Evolutionary conservation across 2,113 vertebrate species (phyloP).

Genomic region (Mormyrus iriodes): DNA sequence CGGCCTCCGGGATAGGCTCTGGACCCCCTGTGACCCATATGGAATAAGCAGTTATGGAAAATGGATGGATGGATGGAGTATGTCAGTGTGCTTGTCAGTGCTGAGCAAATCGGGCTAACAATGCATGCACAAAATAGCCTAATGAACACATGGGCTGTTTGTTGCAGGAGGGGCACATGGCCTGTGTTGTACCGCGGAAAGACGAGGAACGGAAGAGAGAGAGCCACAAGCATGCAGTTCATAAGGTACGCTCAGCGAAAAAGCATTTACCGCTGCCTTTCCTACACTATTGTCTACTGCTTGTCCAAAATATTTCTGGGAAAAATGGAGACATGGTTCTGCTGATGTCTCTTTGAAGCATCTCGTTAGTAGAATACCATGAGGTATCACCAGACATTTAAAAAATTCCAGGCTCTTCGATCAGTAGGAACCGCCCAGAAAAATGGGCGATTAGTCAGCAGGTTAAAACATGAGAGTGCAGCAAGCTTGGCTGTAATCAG

Average conservation of each 20-base stretch:
- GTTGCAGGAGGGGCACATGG: conserved; percentile 87
- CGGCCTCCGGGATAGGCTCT: too few species aligned
- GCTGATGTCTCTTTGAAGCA: not conserved
- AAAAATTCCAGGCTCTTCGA: not conserved
- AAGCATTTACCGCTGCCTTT: not conserved
- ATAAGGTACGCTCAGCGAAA: conserved; percentile 74
- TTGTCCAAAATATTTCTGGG: not conserved
- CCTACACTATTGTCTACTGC: not conserved
- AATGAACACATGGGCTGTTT: not conserved
- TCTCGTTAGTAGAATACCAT: not conserved
- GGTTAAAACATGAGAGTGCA: not conserved
- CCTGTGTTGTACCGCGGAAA: conserved; percentile 81
- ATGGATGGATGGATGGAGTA: not conserved
- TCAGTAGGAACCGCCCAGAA: not conserved
- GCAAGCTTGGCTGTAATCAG: not conserved
- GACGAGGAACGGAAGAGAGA: conserved; percentile 96
- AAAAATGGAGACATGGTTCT: not conserved
- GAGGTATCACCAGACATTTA: not conserved
- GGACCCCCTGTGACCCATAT: too few species aligned
- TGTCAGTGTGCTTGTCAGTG: not conserved
- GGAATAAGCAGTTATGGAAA: too few species aligned
- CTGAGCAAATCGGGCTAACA: not conserved
- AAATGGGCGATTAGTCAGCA: not conserved
- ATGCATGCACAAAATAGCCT: not conserved
- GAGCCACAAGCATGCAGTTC: conserved; percentile 79